Base-by-base conservation (phyloP, 2,797 vertebrate species). In the Gymnopithys bicolor region DNA sequence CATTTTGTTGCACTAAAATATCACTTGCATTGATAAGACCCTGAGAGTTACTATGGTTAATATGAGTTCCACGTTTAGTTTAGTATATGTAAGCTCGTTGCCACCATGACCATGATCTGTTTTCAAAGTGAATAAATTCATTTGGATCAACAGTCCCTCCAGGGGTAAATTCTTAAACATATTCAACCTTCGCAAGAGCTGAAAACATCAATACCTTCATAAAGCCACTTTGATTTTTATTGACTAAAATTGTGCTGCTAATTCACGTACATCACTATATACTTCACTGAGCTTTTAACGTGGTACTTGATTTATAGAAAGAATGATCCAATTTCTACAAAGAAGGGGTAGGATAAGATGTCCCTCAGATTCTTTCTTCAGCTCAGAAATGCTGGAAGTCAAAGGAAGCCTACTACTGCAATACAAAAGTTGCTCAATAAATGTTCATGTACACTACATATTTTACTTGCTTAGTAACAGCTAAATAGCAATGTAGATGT, bases 201-300 rank as follows among this genome's bases (percentile, higher is more conserved):
- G 93, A 96, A 97, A 96, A 97, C 93, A 94, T 98, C 97, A 96
- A 98, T 98, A 98, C 81, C 83, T 97, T 97, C 96, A 97, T 97
- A 97, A 98, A 97, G 94, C 85, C 83, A 80, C 96, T 97, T 97
- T 97, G 97, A 97, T 97, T 97, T 97, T 89, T 96, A 97, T 98
- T 96, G 97, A 97, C 97, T 95, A 77, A 39, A 37, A 86, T 86
- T 88, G 74, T 14, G 37, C 91, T 96, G 93, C 87, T 97, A 96
- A 97, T 97, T 98, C 97, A 96, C 96, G 97, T 96, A 94, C 82
- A 97, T 97, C 96, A 94, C 93, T 97, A 96, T 97, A 98, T 97
- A 97, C 96, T 96, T 97, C 97, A 93, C 77, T 71, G 87, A 87
- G 90, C 92, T 97, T 97, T 98, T 96, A 98, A 97, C 88, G 51